Base-by-base conservation (phyloP, 2,797 vertebrate genomes). In the Rachycentron canadum region DNA sequence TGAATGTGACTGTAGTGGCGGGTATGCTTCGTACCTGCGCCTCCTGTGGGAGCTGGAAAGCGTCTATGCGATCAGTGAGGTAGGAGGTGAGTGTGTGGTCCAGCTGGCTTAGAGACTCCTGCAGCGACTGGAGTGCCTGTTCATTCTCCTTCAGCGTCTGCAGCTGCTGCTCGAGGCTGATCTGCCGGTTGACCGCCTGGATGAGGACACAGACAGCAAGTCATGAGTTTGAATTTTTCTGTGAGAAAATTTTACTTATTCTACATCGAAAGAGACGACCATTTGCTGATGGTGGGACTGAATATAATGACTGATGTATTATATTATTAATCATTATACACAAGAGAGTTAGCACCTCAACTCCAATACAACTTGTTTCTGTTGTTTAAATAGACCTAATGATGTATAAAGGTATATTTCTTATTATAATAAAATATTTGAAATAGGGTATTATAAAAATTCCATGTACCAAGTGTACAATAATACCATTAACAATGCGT, bases 31-130 rank as follows among this genome's bases (percentile, higher is more conserved):
- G 61, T 95, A 99, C 98, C 97, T 99, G 98, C 13, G 98, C 97
- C 80, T 99, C 98, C 84, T 97, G 96, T 0, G 98, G 97, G 65
- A 98, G 95, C 85, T 99, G 98, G 86, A 97, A 96, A 65, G 98
- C 98, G 52, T 99, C 98, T 21, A 99, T 74, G 66, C 97, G 96
- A 47, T 99, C 98, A 0, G 98, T 99, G 87, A 99, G 93, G 89
- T 99, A 99, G 0, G 96, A 96, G 0, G 97, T 98, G 53, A 99
- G 95, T 0, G 95, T 98, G 82, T 96, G 96, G 83, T 99, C 98
- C 87, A 99, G 93, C 75, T 97, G 97, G 40, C 84, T 92, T 63
- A 99, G 93, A 59, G 95, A 96, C 76, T 98, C 97, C 84, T 97
- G 97, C 80, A 99, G 91, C 13, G 95, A 90, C 32, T 97, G 96